Percentiles rank a stretch among this genome's conserved stretches.
These are phyloP conservation scores for Hirudo medicinalis DNA, from an alignment of 1,140 invertebrate genomes.

Conservation along the genomic window DNA sequence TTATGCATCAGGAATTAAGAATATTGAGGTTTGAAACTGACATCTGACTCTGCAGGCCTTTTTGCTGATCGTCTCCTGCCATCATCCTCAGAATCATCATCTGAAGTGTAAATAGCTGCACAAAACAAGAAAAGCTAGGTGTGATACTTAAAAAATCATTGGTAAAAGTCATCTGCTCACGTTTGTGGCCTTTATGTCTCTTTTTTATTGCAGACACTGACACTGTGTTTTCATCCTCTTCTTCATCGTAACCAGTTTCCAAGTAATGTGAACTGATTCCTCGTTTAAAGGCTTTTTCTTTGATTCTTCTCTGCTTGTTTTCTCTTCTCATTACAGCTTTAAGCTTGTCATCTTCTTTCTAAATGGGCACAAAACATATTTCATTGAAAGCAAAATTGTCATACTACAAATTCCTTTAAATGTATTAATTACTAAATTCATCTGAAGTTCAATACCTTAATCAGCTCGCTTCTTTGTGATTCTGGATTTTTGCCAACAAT, in stretches of 20 bases:
- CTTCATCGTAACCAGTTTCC: slow-evolving; percentile 56
- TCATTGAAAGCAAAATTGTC: background rate
- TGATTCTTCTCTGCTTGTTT: slow-evolving; percentile 51
- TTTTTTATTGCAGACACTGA: slow-evolving; percentile 87
- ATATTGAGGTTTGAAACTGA: too few relatives aligned
- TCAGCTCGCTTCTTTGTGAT: slow-evolving; percentile 70
- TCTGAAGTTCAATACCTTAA: slow-evolving; percentile 52
- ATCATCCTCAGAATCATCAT: too few relatives aligned
- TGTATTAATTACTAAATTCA: slow-evolving; percentile 7
- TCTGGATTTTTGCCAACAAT: slow-evolving; percentile 87
- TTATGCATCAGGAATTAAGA: too few relatives aligned
- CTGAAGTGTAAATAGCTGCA: too few relatives aligned
- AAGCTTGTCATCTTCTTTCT: slow-evolving; percentile 88
- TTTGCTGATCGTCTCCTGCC: too few relatives aligned
- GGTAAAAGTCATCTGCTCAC: background rate
- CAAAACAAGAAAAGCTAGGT: too few relatives aligned
- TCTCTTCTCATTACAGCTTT: slow-evolving; percentile 65
- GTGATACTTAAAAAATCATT: too few relatives aligned
- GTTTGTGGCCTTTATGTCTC: slow-evolving; percentile 57
- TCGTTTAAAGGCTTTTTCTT: slow-evolving; percentile 49
- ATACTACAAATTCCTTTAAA: background rate
- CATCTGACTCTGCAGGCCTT: too few relatives aligned
- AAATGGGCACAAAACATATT: background rate
- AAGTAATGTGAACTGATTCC: slow-evolving; percentile 50
- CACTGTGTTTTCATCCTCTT: slow-evolving; percentile 76